Conservation (phyloP, 2,113 vertebrate genomes). For the Lagenorhynchus albirostris region DNA sequence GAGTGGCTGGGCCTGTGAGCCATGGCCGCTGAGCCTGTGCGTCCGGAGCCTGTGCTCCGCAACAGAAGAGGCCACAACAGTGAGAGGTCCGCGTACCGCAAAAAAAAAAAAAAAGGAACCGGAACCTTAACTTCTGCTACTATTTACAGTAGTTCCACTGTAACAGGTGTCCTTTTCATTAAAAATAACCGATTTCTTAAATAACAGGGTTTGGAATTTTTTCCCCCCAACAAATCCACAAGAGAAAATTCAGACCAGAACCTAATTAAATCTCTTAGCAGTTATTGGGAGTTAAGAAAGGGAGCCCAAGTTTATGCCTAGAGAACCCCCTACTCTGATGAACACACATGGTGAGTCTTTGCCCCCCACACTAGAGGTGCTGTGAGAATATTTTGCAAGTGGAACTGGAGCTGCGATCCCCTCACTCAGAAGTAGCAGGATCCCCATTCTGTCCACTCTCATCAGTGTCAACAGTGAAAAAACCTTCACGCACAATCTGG, state of each 20-base stretch:
- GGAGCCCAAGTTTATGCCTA: not conserved
- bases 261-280: not conserved
- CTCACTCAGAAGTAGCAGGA: not conserved
- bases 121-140: not conserved
- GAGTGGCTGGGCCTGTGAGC: no score
- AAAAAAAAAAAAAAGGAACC: not conserved
- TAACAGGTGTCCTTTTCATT: not conserved
- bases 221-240: not conserved
- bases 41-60: no score
- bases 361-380: not conserved
- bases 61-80: no score
- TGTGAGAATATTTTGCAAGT: not conserved
- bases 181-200: conserved; percentile 10
- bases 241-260: conserved; percentile 7
- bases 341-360: not conserved
- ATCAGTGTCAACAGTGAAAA: not conserved
- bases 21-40: no score
- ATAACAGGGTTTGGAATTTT: not conserved
- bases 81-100: no score
- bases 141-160: not conserved
- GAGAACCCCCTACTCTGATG: not conserved
- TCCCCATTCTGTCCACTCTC: not conserved
- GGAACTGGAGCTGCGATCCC: not conserved
- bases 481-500: not conserved
- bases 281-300: not conserved